Evolutionary conservation across 2,888 invertebrate species (phyloP), one percentile per base, ranked within the genome.

Genomic region (Xiphydria camelus): DNA sequence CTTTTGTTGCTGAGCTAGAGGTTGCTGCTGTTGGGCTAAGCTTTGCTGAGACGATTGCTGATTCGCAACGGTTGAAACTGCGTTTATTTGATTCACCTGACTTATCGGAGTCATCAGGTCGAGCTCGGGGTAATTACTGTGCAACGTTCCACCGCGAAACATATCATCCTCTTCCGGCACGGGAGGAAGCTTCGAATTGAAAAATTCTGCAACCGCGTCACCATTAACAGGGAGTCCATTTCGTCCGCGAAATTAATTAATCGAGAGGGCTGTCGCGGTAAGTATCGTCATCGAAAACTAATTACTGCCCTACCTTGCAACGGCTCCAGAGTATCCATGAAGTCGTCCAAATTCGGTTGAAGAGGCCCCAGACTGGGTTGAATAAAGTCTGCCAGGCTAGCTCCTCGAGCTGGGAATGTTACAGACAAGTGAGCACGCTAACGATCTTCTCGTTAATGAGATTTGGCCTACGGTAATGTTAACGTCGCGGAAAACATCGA

Each of bases 331-430:
- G 89, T 89, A 69, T 93, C 93, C 91, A 93, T 93, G 77, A 92
- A 92, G 78, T 94, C 94, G 71, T 95, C 94, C 66, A 97, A 83
- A 78, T 93, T 94, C 54, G 99, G 98, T 78, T 99, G 98, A 49
- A 99, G 80, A 41, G 97, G 95, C 26, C 95, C 91, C 68, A 99
- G 84, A 72, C 96, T 96, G 40, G 99, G 99, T 79, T 99, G 99
- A 76, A 99, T 96, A 71, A 98, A 94, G 79, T 99, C 96, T 36
- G 96, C 94, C 70, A 91, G 82, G 66, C 89, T 89, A 41, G 92
- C 91, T 58, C 87, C 88, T 74, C 89, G 85, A 38, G 90, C 91
- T 91, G 76, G 25, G 78, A 80, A 60, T 4, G 7, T 10, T 3
- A 4, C 41, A 39, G 37, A 41, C 21, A 25, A 14, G 32, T 18